Percentiles rank a stretch among this genome's conserved stretches.
phyloP scores from a whole-genome alignment of 2,888 invertebrate species.

The Acanthosoma haemorrhoidale region DNA sequence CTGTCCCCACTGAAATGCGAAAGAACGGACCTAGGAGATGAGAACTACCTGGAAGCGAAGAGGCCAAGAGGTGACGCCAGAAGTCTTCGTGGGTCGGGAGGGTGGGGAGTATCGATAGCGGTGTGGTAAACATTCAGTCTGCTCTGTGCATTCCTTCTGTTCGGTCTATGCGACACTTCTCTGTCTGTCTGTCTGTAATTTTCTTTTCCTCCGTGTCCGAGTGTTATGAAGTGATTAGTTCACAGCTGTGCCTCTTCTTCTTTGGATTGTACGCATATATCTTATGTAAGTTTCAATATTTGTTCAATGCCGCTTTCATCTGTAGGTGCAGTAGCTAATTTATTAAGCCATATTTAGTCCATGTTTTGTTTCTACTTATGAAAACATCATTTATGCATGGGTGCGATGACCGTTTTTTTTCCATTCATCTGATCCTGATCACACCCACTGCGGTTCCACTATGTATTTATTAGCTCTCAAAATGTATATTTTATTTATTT shows the following conservation, averaged over 20 bases:
- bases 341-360: too few relatives aligned
- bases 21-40: too few relatives aligned
- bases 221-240: constrained; percentile 8
- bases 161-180: not conserved
- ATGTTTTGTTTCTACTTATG: too few relatives aligned
- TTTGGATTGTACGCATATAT: not conserved
- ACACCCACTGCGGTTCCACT: too few relatives aligned
- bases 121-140: constrained; percentile 23
- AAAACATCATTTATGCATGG: too few relatives aligned
- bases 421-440: not conserved
- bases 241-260: not conserved
- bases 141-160: constrained; percentile 9
- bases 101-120: constrained; percentile 21
- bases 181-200: not conserved
- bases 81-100: not conserved
- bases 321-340: too few relatives aligned
- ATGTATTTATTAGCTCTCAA: too few relatives aligned
- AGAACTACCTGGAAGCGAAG: not conserved
- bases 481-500: too few relatives aligned
- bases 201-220: not conserved
- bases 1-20: too few relatives aligned
- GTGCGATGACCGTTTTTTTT: not conserved
- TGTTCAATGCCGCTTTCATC: too few relatives aligned
- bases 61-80: not conserved
- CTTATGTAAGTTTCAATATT: not conserved